These are phyloP conservation scores for Zaprionus obscuricornis DNA, from an alignment of 2,888 invertebrate genomes.

Conservation along the genomic window DNA sequence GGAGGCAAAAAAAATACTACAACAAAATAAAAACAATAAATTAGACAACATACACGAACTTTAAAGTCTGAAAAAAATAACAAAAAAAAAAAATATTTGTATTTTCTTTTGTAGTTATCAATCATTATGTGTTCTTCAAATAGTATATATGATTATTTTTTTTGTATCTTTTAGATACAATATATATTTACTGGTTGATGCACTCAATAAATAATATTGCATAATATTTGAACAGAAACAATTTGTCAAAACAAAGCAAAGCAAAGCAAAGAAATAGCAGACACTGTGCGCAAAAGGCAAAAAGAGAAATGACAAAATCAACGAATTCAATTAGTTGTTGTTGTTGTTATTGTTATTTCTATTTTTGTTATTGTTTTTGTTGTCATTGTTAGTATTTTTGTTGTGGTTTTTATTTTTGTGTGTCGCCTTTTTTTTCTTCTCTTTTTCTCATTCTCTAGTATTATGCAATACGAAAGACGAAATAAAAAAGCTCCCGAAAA, in stretches of 20 bases:
- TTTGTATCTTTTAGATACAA: slow-evolving; percentile 29
- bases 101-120: slow-evolving; percentile 12
- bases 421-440: slow-evolving; percentile 25
- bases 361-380: too few species aligned
- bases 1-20: slow-evolving; percentile 28
- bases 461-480: slow-evolving; percentile 56
- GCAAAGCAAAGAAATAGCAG: slow-evolving; percentile 9
- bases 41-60: slow-evolving; percentile 16
- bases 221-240: slow-evolving; percentile 56
- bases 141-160: slow-evolving; percentile 3
- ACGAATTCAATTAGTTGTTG: slow-evolving; percentile 1
- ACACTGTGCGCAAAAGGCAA: too few species aligned
- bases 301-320: slow-evolving; percentile 11
- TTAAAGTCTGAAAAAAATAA: too few species aligned
- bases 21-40: too few species aligned
- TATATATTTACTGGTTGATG: slow-evolving; percentile 9
- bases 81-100: slow-evolving; percentile 66
- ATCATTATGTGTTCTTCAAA: slow-evolving; percentile 27
- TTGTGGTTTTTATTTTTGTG: slow-evolving; percentile 17
- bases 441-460: slow-evolving; percentile 27
- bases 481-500: slow-evolving; percentile 20
- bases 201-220: slow-evolving; percentile 52
- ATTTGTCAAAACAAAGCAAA: slow-evolving; percentile 51
- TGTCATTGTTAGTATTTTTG: too few species aligned
- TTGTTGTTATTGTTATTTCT: slow-evolving; percentile 6